Percentiles rank a stretch among this genome's conserved stretches.
Evolutionary conservation across 2,888 invertebrate genomes (phyloP).

Genomic region (Mystacides longicornis): DNA sequence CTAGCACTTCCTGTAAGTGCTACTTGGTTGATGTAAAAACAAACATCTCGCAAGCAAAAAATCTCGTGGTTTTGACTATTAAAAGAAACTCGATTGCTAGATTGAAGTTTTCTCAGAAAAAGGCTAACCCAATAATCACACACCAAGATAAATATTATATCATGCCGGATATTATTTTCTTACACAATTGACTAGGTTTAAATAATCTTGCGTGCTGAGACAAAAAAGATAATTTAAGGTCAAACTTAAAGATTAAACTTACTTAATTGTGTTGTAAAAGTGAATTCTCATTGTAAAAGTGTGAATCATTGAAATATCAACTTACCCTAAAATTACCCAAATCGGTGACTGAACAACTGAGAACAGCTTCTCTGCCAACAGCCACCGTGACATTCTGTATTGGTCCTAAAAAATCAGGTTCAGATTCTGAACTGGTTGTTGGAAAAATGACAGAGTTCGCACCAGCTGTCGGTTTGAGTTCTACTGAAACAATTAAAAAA

Average conservation of each 20-base stretch:
- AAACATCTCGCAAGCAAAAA: too few species aligned
- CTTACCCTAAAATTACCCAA: constrained; percentile 66
- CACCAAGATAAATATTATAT: too few species aligned
- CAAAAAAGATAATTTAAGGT: not conserved
- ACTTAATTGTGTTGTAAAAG: not conserved
- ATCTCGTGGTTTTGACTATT: too few species aligned
- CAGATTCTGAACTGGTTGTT: constrained; percentile 5
- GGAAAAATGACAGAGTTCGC: not conserved
- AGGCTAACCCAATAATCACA: too few species aligned
- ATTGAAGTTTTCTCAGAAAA: too few species aligned
- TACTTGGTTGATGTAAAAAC: too few species aligned
- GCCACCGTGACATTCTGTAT: constrained; percentile 70
- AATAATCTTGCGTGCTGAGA: not conserved
- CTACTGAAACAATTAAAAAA: constrained; percentile 21
- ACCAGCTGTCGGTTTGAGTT: constrained; percentile 17
- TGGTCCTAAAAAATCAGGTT: constrained; percentile 61
- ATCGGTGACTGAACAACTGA: constrained; percentile 65
- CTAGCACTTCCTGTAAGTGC: too few species aligned
- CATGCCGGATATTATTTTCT: too few species aligned
- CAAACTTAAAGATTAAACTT: not conserved
- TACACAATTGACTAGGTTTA: too few species aligned
- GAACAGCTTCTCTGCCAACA: constrained; percentile 63
- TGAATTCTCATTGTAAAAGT: too few species aligned
- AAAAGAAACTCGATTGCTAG: too few species aligned
- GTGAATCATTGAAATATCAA: too few species aligned